Percentiles rank a stretch among this genome's conserved stretches.
These are phyloP conservation scores for Sylvilagus bachmani DNA, from an alignment of 2,113 vertebrate species.

Conservation along the genomic window DNA sequence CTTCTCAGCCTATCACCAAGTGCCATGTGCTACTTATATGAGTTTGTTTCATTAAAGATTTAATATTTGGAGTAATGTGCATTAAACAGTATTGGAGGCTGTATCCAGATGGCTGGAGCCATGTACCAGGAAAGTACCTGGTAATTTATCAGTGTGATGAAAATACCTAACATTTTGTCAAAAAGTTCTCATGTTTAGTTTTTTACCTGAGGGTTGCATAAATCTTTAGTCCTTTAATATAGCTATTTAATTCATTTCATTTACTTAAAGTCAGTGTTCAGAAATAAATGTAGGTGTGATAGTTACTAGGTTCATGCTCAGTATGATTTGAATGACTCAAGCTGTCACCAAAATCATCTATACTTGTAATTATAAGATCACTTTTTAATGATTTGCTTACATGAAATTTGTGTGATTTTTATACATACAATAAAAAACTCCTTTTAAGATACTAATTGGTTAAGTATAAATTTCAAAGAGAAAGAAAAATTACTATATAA, in stretches of 20 bases:
- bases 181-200: neutral
- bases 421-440: neutral
- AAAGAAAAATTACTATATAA: neutral
- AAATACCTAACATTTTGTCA: neutral
- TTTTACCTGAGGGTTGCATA: neutral
- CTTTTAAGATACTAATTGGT: slow-evolving; percentile 1
- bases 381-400: neutral
- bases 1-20: neutral
- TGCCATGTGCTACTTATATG: no score
- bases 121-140: neutral
- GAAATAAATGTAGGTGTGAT: slow-evolving; percentile 15
- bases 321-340: neutral
- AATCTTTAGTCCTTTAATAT: neutral
- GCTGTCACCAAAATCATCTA: neutral
- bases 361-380: neutral
- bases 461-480: slow-evolving; percentile 47
- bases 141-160: neutral
- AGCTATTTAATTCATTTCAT: neutral
- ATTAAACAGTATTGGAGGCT: neutral
- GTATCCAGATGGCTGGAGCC: neutral
- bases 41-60: neutral
- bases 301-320: neutral
- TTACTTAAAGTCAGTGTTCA: neutral
- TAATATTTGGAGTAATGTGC: neutral
- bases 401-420: neutral